phyloP scores from a whole-genome alignment of 2,888 invertebrate genomes.

The Mactromeris polynyma region DNA sequence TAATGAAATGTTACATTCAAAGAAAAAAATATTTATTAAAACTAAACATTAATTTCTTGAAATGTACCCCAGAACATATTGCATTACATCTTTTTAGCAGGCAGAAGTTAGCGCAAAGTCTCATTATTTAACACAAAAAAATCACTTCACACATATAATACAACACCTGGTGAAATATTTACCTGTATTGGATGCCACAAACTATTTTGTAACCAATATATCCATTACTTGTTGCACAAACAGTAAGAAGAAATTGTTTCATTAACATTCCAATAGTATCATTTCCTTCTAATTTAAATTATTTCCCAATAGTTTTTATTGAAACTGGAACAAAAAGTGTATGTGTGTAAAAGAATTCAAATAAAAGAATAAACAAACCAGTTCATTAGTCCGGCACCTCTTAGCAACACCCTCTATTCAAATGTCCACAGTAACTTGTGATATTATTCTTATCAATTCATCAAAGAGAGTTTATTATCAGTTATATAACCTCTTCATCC shows the following conservation, averaged over 20 bases:
- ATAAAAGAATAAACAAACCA: not conserved
- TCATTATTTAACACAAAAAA: not conserved
- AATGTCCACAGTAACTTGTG: not conserved
- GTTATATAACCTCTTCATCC: slow-evolving; percentile 8
- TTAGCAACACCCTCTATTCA: not conserved
- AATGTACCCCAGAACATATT: too few relatives aligned
- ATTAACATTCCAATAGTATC: not conserved
- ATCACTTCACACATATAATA: not conserved
- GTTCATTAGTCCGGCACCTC: slow-evolving; percentile 9
- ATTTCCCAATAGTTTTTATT: too few relatives aligned
- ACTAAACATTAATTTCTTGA: too few relatives aligned
- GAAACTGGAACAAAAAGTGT: not conserved
- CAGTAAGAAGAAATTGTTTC: not conserved
- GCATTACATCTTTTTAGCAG: too few relatives aligned
- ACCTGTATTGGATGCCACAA: not conserved
- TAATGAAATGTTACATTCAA: too few relatives aligned
- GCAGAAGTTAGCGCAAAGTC: too few relatives aligned
- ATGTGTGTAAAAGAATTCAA: not conserved
- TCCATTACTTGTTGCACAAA: slow-evolving; percentile 3
- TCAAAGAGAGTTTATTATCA: not conserved
- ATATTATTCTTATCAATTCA: not conserved
- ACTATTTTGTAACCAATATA: not conserved
- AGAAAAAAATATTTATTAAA: too few relatives aligned
- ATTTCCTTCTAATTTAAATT: not conserved
- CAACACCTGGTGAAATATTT: not conserved